These are phyloP conservation scores for Branchipolynoe longqiensis DNA, from an alignment of 2,888 invertebrate species.

Conservation along the genomic window DNA sequence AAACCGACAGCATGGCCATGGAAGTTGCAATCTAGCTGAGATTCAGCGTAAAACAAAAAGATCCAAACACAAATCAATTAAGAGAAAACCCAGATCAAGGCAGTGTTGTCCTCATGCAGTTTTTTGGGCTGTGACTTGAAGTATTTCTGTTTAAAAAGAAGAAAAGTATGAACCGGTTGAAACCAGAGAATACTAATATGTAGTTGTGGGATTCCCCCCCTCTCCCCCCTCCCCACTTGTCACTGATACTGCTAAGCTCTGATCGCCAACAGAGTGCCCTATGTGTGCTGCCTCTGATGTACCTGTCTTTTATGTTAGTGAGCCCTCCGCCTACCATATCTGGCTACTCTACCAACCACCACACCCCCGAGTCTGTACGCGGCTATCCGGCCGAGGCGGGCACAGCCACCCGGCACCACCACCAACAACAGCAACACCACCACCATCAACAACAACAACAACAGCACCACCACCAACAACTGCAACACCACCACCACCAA, in stretches of 20 bases:
- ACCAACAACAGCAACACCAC: background rate
- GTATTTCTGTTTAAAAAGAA: too few relatives aligned
- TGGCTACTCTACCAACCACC: background rate
- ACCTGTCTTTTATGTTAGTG: constrained; percentile 52
- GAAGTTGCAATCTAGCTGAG: too few relatives aligned
- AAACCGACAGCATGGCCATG: too few relatives aligned
- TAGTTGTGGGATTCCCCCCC: background rate
- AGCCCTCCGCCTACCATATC: constrained; percentile 44
- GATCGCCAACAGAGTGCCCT: background rate
- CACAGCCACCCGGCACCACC: background rate
- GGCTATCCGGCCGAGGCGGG: background rate
- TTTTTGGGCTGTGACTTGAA: too few relatives aligned
- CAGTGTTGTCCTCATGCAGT: too few relatives aligned
- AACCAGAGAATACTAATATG: background rate
- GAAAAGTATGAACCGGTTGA: background rate
- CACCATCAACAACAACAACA: constrained; percentile 9
- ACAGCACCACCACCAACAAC: background rate
- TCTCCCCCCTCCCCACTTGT: background rate
- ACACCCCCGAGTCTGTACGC: background rate
- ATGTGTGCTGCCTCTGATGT: constrained; percentile 16
- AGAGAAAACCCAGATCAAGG: too few relatives aligned
- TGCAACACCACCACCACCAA: background rate
- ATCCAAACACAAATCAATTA: too few relatives aligned
- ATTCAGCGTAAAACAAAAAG: too few relatives aligned
- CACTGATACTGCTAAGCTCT: background rate